Evolutionary conservation across 2,888 invertebrate species (phyloP).

Genomic region (Poecilobothrus nobilitatus): DNA sequence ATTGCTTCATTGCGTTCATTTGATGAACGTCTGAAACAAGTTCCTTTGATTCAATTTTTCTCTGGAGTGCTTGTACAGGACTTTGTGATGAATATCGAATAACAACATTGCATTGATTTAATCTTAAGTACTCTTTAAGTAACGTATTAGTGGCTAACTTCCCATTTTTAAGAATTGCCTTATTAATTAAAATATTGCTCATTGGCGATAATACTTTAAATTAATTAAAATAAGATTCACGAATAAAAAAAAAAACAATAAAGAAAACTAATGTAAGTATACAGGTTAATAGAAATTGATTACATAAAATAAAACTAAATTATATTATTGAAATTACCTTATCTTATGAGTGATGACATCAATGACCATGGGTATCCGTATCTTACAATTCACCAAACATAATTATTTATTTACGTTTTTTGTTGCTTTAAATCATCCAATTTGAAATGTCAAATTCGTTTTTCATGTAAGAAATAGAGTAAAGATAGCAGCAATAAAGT

Average conservation of each 20-base stretch:
- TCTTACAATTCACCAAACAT: neutral
- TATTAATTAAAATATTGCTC: neutral
- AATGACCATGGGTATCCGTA: neutral
- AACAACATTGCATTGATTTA: neutral
- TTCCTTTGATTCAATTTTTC: slow-evolving; percentile 52
- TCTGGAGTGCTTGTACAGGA: slow-evolving; percentile 50
- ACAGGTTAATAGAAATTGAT: neutral
- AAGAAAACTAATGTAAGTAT: too few species aligned
- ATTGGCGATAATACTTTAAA: neutral
- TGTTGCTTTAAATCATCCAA: neutral
- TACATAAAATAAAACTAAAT: neutral
- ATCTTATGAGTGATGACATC: neutral
- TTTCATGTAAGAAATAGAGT: neutral
- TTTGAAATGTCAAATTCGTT: neutral
- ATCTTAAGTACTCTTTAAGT: slow-evolving; percentile 3
- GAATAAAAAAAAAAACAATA: neutral
- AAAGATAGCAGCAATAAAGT: neutral
- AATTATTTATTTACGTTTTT: neutral
- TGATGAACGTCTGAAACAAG: slow-evolving; percentile 65
- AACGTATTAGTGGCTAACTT: neutral
- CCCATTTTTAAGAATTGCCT: neutral
- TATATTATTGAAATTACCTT: neutral
- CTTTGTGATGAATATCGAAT: neutral
- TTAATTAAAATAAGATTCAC: too few species aligned
- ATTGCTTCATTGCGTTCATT: slow-evolving; percentile 54